Conservation (phyloP, 2,113 vertebrate genomes). For the Urocitellus parryii region DNA sequence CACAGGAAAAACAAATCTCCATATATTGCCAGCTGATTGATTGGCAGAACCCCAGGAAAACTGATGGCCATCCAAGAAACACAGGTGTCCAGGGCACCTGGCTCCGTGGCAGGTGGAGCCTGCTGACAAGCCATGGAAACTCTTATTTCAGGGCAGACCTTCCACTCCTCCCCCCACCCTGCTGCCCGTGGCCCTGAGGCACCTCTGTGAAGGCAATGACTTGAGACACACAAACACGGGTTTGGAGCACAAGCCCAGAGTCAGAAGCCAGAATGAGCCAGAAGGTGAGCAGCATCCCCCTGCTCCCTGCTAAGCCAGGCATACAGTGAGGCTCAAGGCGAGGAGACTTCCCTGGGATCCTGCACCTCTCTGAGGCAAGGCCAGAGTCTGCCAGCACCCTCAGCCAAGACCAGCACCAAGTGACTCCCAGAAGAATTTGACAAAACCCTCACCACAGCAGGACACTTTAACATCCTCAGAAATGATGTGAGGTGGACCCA, state of each 20-base stretch:
- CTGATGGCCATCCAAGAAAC: background rate
- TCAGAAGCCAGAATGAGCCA: background rate
- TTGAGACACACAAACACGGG: background rate
- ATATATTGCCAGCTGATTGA: background rate
- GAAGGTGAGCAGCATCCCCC: accelerated
- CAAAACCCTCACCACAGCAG: background rate
- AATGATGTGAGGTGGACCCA: background rate
- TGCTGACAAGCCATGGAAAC: background rate
- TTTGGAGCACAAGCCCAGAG: background rate
- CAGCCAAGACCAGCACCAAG: background rate
- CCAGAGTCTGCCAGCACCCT: background rate
- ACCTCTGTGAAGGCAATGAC: background rate
- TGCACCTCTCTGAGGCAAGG: background rate
- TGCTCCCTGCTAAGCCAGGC: background rate
- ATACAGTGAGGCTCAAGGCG: too few species aligned
- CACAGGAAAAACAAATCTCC: background rate
- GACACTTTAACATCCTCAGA: background rate
- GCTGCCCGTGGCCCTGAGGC: background rate
- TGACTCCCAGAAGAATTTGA: background rate
- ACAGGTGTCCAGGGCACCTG: background rate
- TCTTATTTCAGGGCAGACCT: background rate
- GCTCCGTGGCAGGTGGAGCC: background rate
- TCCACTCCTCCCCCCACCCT: too few species aligned
- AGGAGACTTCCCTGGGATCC: background rate
- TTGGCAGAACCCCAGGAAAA: background rate